Evolutionary conservation across 2,888 invertebrate genomes (phyloP), one percentile per base, ranked within the genome.

Genomic region (Drosophila ustulata): DNA sequence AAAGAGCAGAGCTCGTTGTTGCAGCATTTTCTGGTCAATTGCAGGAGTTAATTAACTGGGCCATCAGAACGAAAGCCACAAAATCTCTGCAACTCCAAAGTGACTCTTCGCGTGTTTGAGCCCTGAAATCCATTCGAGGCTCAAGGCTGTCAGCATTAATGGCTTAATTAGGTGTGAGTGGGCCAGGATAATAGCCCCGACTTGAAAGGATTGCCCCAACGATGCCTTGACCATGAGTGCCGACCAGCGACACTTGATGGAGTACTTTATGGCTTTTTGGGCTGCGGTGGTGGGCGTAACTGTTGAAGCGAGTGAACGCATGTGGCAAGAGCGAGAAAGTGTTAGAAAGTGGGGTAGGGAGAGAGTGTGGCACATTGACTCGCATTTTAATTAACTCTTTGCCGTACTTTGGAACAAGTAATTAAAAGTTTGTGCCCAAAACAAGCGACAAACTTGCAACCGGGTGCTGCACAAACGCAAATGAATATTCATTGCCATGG

Each of bases 1-100:
- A 47, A n/a, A n/a, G n/a, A n/a, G n/a, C n/a, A n/a, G 13, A 39
- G 37, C 37, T 39, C 52, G 25, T 8, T 32, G 45, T 45, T 41
- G 58, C 46, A 37, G 32, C 58, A 50, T 26, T 65, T 28, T 18
- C 50, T 59, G 53, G 30, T 51, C 45, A 59, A 59, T 50, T 66
- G 59, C 58, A 41, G 13, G 23, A 37, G 57, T 65, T 68, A 68
- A 68, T 68, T 65, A 65, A 68, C n/a, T 49, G 61, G 53, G 65
- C 25, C 51, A 34, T 34, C 34, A 34, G 3, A 8, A 34, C 11
- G 34, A 3, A 11, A 43, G 34, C 47, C 45, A 43, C 55, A 51
- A 64, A 57, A 51, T 59, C 41, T 34, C 25, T 25, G 37, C 47
- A 59, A 34, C 23, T 11, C 9, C 13, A 6, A n/a, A 32, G 9